These are phyloP conservation scores for Ploceus nigricollis DNA, from an alignment of 2,113 vertebrate genomes.

Conservation along the genomic window DNA sequence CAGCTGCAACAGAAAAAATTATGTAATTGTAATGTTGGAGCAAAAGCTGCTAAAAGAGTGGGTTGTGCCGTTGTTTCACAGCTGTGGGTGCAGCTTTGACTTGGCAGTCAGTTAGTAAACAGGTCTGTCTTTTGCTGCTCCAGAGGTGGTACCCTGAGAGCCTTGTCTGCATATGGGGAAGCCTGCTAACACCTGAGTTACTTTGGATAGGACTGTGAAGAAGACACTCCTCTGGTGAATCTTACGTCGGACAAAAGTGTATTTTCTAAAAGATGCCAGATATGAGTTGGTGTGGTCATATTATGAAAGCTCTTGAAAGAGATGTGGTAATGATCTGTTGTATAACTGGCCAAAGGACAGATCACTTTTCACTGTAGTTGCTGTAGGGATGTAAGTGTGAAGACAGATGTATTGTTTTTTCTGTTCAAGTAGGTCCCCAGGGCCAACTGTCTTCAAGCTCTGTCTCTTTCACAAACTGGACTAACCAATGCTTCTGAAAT, in stretches of 20 bases:
- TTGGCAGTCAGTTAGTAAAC: not conserved
- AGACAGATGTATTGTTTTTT: not conserved
- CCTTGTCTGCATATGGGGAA: not conserved
- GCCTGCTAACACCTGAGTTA: not conserved
- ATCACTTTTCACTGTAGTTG: not conserved
- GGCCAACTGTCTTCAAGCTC: not conserved
- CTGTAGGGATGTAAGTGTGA: not conserved
- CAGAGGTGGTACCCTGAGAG: not conserved
- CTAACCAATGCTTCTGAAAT: not conserved
- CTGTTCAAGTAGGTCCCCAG: not conserved
- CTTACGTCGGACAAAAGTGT: not conserved
- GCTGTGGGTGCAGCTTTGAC: not conserved
- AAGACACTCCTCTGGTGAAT: not conserved
- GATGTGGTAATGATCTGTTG: not conserved
- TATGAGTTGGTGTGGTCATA: not conserved
- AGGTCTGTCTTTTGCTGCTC: not conserved
- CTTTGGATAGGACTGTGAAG: not conserved
- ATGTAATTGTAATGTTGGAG: not conserved
- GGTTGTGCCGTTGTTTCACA: not conserved
- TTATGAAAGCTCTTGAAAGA: not conserved
- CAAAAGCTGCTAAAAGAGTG: not conserved
- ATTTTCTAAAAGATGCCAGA: not conserved
- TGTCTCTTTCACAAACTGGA: not conserved
- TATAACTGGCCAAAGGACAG: not conserved
- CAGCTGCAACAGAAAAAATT: not conserved